Percentiles rank a stretch among this genome's conserved stretches.
Conservation (phyloP, 2,888 invertebrate species). For the Fabriciana adippe region DNA sequence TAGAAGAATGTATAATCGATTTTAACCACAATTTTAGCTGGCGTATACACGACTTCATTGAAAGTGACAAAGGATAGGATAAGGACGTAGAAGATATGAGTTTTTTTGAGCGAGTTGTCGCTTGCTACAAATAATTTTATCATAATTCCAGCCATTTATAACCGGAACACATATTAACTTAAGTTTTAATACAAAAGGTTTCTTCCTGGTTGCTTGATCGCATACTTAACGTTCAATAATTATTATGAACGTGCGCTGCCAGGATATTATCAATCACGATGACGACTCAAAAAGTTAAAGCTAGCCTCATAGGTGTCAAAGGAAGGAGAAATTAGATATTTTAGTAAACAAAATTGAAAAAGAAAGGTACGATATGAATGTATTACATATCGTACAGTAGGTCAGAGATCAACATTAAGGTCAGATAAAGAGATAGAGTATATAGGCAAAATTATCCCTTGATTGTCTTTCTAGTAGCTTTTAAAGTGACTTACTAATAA, state of each 20-base stretch:
- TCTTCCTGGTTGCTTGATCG: neutral
- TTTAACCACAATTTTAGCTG: no score
- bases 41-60: neutral
- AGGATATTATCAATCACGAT: constrained; percentile 19
- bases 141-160: neutral
- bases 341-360: no score
- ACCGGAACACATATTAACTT: neutral
- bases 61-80: neutral
- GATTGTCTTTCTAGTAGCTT: no score
- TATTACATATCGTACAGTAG: no score
- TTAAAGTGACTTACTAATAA: no score
- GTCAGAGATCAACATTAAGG: no score
- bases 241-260: neutral
- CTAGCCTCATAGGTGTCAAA: neutral
- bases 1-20: no score
- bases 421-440: no score
- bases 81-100: no score
- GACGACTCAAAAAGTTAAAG: neutral
- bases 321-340: neutral
- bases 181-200: neutral
- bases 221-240: constrained; percentile 20
- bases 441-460: no score
- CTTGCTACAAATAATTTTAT: neutral
- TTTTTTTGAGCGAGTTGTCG: no score
- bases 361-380: no score